Base-by-base conservation (phyloP, 2,888 invertebrate species). In the Hirtodrosophila cameraria region DNA sequence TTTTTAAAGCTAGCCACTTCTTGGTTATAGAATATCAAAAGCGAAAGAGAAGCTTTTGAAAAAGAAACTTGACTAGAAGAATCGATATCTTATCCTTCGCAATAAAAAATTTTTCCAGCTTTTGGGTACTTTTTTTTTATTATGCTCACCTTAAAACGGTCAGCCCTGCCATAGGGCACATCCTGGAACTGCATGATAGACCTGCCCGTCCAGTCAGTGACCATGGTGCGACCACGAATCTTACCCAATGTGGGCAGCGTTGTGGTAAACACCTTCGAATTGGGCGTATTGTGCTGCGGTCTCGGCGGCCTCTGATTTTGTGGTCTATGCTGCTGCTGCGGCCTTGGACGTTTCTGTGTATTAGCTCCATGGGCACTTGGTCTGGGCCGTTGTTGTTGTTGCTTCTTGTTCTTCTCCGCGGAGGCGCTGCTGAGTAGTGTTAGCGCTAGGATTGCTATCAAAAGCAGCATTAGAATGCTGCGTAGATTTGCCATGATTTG, bases 101-200 rank as follows among this genome's bases (percentile, higher is more conserved):
- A 2, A 18, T 18, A 2, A 1, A 18, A 18, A 1, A 18, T 1
- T 5, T 18, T 18, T 18, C 5, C 4, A 18, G 1, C 5, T 18
- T 1, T 4, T 1, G 18, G 5, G 18, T 18, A 18, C 5, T 18
- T 18, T 3, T 5, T 18, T 18, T 3, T 4, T 4, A 23, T 23
- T 7, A 7, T 9, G 12, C 62, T 53, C 28, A 89, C 90, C 83
- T 86, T 87, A 62, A 90, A 90, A 3, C 90, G 74, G 0, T 33
- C 80, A 1, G 45, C 90, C 52, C 87, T 88, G 25, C 85, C 90
- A 46, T 90, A 90, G 5, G 90, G 90, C 6, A 90, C 78, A 57
- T 90, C 91, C 2, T 89, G 42, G 67, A 90, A 90, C 57, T 90
- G 89, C 63, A 78, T 81, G 16, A 91, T 64, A 3, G 46, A 55